A percentile compares a stretch with the other conserved stretches of the same genome.
Conservation (phyloP, 2,797 vertebrate genomes). For the Anolis apletophallus region DNA sequence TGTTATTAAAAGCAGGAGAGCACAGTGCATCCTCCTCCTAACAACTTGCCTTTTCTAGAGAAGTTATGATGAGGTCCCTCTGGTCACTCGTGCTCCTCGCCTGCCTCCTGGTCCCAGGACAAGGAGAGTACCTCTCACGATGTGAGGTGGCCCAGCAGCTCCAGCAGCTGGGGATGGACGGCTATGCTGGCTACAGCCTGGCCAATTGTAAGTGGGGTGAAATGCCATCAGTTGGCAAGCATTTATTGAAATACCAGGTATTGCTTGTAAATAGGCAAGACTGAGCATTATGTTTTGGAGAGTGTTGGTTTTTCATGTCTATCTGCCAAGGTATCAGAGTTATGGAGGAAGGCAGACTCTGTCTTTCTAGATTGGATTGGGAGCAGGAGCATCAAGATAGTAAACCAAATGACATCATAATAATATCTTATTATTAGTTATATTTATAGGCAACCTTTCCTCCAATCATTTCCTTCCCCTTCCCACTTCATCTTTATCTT, state of each 20-base stretch:
- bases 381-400: not conserved
- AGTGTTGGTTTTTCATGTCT: not conserved
- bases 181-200: constrained; percentile 68
- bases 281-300: too few relatives aligned
- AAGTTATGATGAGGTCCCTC: not conserved
- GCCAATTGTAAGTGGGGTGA: constrained; percentile 73
- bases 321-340: not conserved
- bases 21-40: not conserved
- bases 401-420: too few relatives aligned
- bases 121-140: constrained; percentile 61
- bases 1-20: constrained; percentile 1
- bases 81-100: constrained; percentile 23
- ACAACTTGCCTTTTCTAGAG: not conserved
- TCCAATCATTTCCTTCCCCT: not conserved
- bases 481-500: not conserved
- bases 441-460: not conserved
- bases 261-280: too few relatives aligned
- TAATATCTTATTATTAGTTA: not conserved
- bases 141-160: constrained; percentile 73
- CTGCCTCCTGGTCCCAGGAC: constrained; percentile 29
- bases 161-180: constrained; percentile 70
- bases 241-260: not conserved
- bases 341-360: not conserved
- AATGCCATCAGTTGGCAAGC: not conserved
- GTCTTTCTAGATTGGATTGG: not conserved